Evolutionary conservation across 1,140 invertebrate genomes (phyloP).

Genomic region (Metaphire vulgaris): DNA sequence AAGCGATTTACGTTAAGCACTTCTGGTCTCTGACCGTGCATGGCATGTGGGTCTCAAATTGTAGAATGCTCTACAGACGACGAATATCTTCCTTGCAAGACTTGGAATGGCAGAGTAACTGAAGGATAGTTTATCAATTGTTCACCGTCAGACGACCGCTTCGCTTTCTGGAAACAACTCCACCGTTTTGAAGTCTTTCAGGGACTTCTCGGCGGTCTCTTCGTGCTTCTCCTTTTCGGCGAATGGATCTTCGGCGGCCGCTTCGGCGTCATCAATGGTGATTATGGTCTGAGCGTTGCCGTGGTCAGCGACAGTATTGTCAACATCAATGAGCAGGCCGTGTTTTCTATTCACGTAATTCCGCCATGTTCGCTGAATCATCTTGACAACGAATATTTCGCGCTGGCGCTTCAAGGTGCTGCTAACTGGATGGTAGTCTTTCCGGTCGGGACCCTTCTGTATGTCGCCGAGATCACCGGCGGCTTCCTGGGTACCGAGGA

Average conservation of each 20-base stretch:
- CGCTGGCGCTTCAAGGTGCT: conserved; percentile 88
- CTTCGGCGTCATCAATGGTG: neutral
- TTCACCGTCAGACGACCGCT: neutral
- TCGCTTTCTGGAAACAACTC: neutral
- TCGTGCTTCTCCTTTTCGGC: neutral
- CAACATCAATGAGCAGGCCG: neutral
- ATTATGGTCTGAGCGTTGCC: neutral
- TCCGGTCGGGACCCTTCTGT: conserved; percentile 17
- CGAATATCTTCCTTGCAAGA: neutral
- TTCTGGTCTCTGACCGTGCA: no score
- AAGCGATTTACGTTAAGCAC: no score
- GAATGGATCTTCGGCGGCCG: neutral
- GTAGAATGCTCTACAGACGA: neutral
- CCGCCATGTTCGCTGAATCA: conserved; percentile 86
- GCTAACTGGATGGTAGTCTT: conserved; percentile 75
- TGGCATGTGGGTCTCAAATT: neutral
- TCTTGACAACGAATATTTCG: conserved; percentile 87
- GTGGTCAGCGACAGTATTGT: neutral
- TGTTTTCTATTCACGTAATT: conserved; percentile 32
- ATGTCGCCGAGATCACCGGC: conserved; percentile 64
- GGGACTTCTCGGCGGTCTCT: neutral
- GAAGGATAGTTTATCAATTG: neutral
- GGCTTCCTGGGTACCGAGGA: conserved; percentile 77
- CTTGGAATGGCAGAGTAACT: neutral
- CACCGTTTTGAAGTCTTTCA: neutral